Conservation (phyloP, 2,888 invertebrate genomes). For the Tillus elongatus region DNA sequence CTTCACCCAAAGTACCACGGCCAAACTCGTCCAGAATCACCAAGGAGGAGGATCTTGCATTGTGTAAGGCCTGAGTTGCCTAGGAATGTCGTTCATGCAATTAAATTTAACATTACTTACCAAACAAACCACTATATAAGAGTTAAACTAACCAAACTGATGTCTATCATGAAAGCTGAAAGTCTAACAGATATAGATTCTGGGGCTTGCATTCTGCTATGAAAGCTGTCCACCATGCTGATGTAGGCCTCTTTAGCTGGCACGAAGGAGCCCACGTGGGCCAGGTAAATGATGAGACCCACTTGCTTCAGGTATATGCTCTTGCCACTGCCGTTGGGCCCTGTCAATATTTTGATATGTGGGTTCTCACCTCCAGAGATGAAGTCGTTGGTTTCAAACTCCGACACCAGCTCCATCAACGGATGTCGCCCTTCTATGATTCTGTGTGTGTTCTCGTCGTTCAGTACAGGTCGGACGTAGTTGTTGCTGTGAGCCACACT, state of each 20-base stretch:
- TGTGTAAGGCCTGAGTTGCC: constrained; percentile 63
- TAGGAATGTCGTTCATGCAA: constrained; percentile 35
- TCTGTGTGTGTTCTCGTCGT: constrained; percentile 31
- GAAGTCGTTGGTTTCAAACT: constrained; percentile 68
- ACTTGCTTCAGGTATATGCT: constrained; percentile 83
- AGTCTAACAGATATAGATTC: constrained; percentile 72
- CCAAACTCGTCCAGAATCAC: constrained; percentile 87
- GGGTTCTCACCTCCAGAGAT: constrained; percentile 48
- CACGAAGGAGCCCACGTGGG: constrained; percentile 83
- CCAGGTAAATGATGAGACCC: constrained; percentile 71
- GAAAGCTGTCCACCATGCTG: constrained; percentile 62
- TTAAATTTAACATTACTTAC: no score
- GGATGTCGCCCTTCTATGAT: constrained; percentile 58
- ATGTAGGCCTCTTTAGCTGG: constrained; percentile 69
- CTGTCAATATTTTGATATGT: constrained; percentile 70
- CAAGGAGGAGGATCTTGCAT: constrained; percentile 57
- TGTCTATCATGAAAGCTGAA: constrained; percentile 78
- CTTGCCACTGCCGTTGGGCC: constrained; percentile 88
- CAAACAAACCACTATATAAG: background rate
- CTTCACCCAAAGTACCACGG: constrained; percentile 67
- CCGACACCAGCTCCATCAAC: constrained; percentile 54
- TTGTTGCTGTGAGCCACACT: constrained; percentile 34
- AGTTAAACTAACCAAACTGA: constrained; percentile 59
- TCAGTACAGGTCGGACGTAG: constrained; percentile 37
- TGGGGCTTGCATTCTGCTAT: constrained; percentile 63